Evolutionary conservation across 2,113 vertebrate genomes (phyloP), one percentile per base, ranked within the genome.

Genomic region (Condylura cristata): DNA sequence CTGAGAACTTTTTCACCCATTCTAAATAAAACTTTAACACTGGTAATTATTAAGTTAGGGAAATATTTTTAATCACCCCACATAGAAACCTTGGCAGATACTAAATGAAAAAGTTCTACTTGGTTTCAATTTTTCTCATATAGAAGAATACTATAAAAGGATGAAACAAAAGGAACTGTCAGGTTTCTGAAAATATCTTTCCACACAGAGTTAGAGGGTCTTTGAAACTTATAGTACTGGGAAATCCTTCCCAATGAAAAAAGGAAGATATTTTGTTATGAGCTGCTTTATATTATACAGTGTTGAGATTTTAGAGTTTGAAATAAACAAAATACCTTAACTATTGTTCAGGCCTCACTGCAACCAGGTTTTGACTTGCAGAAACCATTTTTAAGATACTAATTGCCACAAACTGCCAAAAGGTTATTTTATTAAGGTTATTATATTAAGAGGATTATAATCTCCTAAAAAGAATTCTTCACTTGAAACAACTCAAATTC

Each of bases 21-120:
- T 86, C 90, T 89, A 83, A 79, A 86, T 51, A 92, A 97, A 82
- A 83, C 9, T 48, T 90, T 86, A 94, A 86, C n/a, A 75, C 7
- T 66, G 18, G 20, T 86, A 83, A 92, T 87, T n/a, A 89, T 58
- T 86, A 89, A 2, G 58, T 44, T 41, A 60, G 82, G 48, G 46
- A 94, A 89, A 83, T 94, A 75, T 65, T 91, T 92, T 60, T 89
- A 86, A 81, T 18, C 39, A 85, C 1, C 6, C 34, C 2, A 93
- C 71, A 91, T 8, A 79, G 65, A 34, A 91, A 95, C 22, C 18
- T 32, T 74, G 53, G 51, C 46, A 91, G 72, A 93, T 61, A 75
- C 70, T 71, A 94, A 84, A 70, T 41, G 32, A 90, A 32, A 79
- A 82, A 88, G 60, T 74, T 89, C 56, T 68, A 88, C 39, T 71